Percentiles rank a stretch among this genome's conserved stretches.
Evolutionary conservation across 2,113 vertebrate genomes (phyloP).

Genomic region (Myotis lucifugus): DNA sequence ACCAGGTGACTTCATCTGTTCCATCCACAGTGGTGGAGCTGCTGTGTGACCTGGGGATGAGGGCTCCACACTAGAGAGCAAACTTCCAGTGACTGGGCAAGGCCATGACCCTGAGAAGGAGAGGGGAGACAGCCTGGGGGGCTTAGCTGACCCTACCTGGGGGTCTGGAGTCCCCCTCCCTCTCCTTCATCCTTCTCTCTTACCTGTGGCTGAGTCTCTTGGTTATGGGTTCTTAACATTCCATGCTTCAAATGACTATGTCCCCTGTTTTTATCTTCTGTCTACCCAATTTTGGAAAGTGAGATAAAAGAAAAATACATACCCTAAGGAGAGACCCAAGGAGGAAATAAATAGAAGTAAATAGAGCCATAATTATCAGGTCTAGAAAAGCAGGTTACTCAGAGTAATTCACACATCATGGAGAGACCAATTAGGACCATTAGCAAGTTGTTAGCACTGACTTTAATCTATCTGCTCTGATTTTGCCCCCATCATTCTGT

Average conservation of each 20-base stretch:
- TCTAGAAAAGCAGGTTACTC: slow-evolving; percentile 40
- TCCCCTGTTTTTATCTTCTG: not conserved
- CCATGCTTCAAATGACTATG: not conserved
- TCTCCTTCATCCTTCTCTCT: not conserved
- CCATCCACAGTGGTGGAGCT: not conserved
- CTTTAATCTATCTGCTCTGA: slow-evolving; percentile 25
- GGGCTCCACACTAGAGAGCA: not conserved
- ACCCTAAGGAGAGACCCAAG: not conserved
- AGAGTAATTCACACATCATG: slow-evolving; percentile 49
- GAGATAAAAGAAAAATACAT: slow-evolving; percentile 61
- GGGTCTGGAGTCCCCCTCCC: not conserved
- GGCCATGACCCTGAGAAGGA: not conserved
- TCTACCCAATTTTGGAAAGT: not conserved
- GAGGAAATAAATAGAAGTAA: not conserved
- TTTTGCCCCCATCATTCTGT: not conserved
- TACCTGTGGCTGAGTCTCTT: not conserved
- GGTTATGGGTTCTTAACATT: not conserved
- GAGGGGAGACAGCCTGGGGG: not conserved
- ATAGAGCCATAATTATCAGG: not conserved
- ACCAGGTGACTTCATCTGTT: not conserved
- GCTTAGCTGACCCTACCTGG: no score
- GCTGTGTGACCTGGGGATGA: not conserved
- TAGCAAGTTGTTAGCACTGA: slow-evolving; percentile 46
- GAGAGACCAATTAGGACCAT: slow-evolving; percentile 62
- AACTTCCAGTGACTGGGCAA: not conserved